These are phyloP conservation scores for Myrmecobius fasciatus DNA, from an alignment of 2,113 vertebrate species.

Conservation along the genomic window DNA sequence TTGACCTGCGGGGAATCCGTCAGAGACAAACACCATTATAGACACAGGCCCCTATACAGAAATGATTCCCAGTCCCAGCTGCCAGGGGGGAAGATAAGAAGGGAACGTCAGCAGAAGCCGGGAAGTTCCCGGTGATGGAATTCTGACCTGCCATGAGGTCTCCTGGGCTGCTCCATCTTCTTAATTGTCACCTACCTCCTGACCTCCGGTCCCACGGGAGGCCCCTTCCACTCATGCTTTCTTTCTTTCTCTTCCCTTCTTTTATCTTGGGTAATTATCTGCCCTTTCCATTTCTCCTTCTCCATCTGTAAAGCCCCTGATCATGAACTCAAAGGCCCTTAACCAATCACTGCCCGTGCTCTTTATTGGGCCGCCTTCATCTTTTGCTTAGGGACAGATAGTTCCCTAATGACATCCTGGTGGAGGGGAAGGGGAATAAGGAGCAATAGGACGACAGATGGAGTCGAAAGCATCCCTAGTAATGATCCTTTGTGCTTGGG, in stretches of 20 bases:
- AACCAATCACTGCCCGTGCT: background rate
- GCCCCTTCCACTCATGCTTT: background rate
- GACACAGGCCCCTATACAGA: background rate
- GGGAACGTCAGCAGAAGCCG: background rate
- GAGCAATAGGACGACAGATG: background rate
- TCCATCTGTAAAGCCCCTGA: background rate
- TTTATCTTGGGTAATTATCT: background rate
- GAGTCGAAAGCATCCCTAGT: background rate
- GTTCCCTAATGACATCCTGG: background rate
- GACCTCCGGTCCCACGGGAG: background rate
- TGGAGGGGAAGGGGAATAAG: background rate
- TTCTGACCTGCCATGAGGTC: background rate
- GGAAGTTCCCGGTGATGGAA: background rate
- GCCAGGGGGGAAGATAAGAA: background rate
- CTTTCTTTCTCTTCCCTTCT: background rate
- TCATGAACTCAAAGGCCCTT: background rate
- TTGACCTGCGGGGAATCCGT: background rate
- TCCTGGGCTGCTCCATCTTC: background rate
- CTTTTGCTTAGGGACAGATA: background rate
- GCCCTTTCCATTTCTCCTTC: background rate
- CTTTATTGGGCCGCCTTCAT: background rate
- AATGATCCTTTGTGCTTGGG: background rate
- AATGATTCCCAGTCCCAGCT: background rate
- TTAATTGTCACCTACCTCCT: background rate
- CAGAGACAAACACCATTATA: background rate